Conservation (phyloP, 2,888 invertebrate species). For the Troides oblongomaculatus region DNA sequence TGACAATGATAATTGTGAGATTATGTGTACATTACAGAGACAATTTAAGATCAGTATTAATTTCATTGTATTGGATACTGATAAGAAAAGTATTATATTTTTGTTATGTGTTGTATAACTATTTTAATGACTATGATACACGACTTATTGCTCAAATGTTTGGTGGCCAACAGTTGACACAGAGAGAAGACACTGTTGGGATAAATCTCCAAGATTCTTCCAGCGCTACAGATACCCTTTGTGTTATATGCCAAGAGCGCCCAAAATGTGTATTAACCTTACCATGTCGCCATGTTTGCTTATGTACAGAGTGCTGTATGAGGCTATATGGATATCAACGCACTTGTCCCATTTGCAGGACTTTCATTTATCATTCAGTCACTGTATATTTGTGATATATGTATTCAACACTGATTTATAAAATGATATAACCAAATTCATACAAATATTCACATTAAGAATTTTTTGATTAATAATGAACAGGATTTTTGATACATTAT, state of each 20-base stretch:
- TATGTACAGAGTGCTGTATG: conserved; percentile 75
- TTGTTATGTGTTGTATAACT: conserved; percentile 63
- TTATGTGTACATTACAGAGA: conserved; percentile 60
- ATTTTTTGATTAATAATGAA: too few species aligned
- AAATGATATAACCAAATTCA: too few species aligned
- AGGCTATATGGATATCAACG: conserved; percentile 72
- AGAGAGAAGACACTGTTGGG: conserved; percentile 43
- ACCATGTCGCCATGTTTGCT: conserved; percentile 79
- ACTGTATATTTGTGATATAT: conserved; percentile 72
- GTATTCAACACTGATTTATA: not conserved
- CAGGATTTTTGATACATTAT: too few species aligned
- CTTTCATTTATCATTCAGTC: conserved; percentile 77
- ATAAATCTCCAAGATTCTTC: conserved; percentile 43
- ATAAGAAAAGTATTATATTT: conserved; percentile 60
- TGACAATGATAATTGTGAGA: conserved; percentile 60
- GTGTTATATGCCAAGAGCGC: conserved; percentile 79
- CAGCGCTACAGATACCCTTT: conserved; percentile 61
- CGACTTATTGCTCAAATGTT: conserved; percentile 60
- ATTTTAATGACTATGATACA: conserved; percentile 65
- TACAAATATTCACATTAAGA: too few species aligned
- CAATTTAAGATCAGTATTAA: conserved; percentile 46
- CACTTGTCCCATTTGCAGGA: conserved; percentile 78
- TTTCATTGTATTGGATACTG: conserved; percentile 57
- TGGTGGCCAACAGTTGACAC: conserved; percentile 48
- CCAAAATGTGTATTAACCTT: conserved; percentile 78